Conservation (phyloP, 2,113 vertebrate genomes). For the Pica pica region DNA sequence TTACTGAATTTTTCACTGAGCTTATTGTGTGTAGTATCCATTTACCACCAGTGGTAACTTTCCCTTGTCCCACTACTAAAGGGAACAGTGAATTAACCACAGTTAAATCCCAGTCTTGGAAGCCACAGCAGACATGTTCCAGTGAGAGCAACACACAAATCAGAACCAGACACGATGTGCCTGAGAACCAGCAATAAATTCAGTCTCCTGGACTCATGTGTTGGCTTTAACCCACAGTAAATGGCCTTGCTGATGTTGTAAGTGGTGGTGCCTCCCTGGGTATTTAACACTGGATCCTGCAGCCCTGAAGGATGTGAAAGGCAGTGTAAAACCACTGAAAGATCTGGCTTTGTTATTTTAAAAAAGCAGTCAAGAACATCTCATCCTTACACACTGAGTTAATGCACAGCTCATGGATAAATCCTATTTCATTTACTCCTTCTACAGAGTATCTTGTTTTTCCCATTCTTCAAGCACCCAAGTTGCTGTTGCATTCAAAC, state of each 20-base stretch:
- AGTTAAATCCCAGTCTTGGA: background rate
- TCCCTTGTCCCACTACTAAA: background rate
- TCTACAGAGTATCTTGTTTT: background rate
- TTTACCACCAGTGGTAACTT: background rate
- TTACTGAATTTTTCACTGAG: background rate
- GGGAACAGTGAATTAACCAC: background rate
- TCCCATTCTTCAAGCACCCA: background rate
- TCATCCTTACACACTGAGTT: background rate
- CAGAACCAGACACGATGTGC: background rate
- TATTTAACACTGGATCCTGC: background rate
- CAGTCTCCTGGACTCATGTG: background rate
- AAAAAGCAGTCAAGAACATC: background rate
- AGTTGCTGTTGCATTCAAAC: background rate
- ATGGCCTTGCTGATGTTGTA: background rate
- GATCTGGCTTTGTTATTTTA: background rate
- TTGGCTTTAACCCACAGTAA: background rate
- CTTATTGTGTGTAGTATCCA: rapidly evolving
- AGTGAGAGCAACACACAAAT: background rate
- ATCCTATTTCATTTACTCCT: background rate
- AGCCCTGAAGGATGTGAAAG: background rate
- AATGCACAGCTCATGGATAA: background rate
- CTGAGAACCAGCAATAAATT: background rate
- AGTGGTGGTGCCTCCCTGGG: background rate
- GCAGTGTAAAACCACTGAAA: background rate
- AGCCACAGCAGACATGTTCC: background rate